Conservation (phyloP, 2,797 vertebrate genomes). For the Clarias fuscus region DNA sequence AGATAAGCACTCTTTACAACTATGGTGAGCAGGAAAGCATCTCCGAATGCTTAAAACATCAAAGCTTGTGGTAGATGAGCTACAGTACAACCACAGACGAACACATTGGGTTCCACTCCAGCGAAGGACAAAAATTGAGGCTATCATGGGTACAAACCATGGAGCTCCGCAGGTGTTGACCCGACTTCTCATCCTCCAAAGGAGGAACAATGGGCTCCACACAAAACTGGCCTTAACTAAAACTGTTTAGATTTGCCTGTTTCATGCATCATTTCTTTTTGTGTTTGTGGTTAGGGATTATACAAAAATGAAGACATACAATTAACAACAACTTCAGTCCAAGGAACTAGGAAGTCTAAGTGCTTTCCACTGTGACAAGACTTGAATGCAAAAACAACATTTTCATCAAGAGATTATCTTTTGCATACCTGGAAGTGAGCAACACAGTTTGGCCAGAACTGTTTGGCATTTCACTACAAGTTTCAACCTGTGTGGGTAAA, state of each 20-base stretch:
- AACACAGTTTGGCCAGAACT: background rate
- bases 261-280: background rate
- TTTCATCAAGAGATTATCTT: background rate
- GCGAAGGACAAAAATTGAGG: too few relatives aligned
- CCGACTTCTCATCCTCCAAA: background rate
- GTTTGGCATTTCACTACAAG: background rate
- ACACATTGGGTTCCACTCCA: too few relatives aligned
- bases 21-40: too few relatives aligned
- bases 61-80: too few relatives aligned
- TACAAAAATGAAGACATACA: background rate
- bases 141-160: too few relatives aligned
- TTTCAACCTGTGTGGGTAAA: background rate
- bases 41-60: too few relatives aligned
- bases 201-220: background rate
- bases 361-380: background rate
- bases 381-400: background rate
- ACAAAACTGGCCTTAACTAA: background rate
- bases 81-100: too few relatives aligned
- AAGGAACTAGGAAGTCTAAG: background rate
- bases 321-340: background rate
- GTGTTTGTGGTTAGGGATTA: background rate
- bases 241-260: background rate
- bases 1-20: too few relatives aligned
- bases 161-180: background rate
- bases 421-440: background rate